Base-by-base conservation (phyloP, 2,113 vertebrate species). In the Pycnonotus jocosus region DNA sequence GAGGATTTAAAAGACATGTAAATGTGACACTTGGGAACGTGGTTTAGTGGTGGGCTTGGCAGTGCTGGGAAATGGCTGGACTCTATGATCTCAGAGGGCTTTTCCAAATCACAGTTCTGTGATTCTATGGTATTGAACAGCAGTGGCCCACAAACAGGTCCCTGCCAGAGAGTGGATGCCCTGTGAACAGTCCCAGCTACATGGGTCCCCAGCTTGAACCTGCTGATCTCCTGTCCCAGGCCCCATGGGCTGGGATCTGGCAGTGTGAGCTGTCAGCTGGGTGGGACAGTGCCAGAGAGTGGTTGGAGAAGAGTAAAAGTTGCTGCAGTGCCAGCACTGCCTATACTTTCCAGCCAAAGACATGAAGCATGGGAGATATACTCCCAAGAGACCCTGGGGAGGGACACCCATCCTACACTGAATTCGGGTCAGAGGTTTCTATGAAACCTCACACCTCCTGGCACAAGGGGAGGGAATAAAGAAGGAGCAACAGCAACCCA, bases 311-410 rank as follows among this genome's bases (percentile, higher is more conserved):
- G 33, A 53, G 15, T 37, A 28, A 5, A 7, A 64, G 31, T 8
- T 9, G 23, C 38, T 58, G 24, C 62, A 38, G 35, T 23, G 48
- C 42, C 72, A 25, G 48, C 3, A 2, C 42, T 6, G 25, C 47
- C 21, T 15, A 2, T 33, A 21, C 8, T 44, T 18, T 48, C 38
- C 40, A 28, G 37, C 14, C 20, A 8, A 54, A 24, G 69, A 57
- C 9, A 7, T 0, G 0, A 44, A 14, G 14, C 38, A 12, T 14
- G 4, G 57, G 31, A 48, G n/a, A 17, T 48, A 11, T 2, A 1
- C 6, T 74, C 17, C 50, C 30, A 17, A 37, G 44, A 57, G 47
- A 47, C 24, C 6, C 3, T 40, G 20, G 65, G 23, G 13, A 57
- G 64, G 25, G 9, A 25, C 30, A 35, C 20, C 18, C 44, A 20